Base-by-base conservation (phyloP, 2,888 invertebrate genomes). In the Drosophila flavopinicola region DNA sequence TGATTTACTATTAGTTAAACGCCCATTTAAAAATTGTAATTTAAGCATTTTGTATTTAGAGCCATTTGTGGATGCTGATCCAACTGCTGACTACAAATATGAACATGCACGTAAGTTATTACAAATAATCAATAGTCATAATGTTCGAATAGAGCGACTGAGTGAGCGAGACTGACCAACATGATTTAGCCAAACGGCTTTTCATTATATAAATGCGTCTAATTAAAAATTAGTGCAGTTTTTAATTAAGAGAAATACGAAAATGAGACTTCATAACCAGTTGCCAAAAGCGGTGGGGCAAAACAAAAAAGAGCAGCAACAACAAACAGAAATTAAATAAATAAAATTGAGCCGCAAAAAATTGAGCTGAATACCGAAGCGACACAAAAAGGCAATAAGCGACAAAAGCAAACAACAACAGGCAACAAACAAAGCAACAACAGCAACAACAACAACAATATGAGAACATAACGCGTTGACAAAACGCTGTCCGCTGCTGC, bases 231-330 rank as follows among this genome's bases (percentile, higher is more conserved):
- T 78, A 82, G 85, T 80, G 75, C 80, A 78, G 77, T 75, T 79
- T 78, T 84, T 78, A 84, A 82, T 82, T 82, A 80, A 78, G 85
- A 80, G 78, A 79, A 77, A 79, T 80, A 75, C 80, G 41, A 77
- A 84, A 85, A 78, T 82, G 77, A 83, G 78, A 85, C 83, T 83
- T 85, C 83, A 85, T 83, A 85, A 83, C 85, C 83, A 85, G 82
- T 77, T 83, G 80, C 83, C 83, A 83, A 83, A 80, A 75, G 68
- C 47, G 80, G 73, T 23, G 49, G 49, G 65, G 29, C 41, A 58
- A 69, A 52, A 38, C 52, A 53, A 64, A 65, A 53, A 42, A 53
- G 41, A 53, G 45, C 3, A 25, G 10, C 52, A 61, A 59, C 37
- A 58, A n/a, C 35, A 58, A 44, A 58, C 57, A 45, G 41, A 65